These are phyloP conservation scores for Ichneumoninae sp. DNA, from an alignment of 2,888 invertebrate genomes.

Conservation along the genomic window DNA sequence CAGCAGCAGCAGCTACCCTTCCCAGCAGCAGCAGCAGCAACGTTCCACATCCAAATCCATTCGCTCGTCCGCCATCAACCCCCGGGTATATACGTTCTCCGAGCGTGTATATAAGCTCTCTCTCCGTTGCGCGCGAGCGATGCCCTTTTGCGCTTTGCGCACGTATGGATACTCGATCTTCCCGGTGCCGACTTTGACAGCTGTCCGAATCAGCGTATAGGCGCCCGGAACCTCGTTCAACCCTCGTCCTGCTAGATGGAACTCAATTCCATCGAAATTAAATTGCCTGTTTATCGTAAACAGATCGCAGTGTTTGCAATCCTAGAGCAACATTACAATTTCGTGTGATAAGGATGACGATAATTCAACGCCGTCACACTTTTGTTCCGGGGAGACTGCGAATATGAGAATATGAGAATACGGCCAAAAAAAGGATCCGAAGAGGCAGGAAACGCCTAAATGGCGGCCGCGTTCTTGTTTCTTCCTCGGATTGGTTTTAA, in stretches of 20 bases:
- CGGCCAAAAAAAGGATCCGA: conserved; percentile 27
- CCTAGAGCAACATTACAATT: background rate
- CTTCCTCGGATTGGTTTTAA: conserved; percentile 79
- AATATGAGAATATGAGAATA: background rate
- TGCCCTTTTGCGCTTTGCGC: conserved; percentile 78
- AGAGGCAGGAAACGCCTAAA: conserved; percentile 74
- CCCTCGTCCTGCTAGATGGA: conserved; percentile 45
- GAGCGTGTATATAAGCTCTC: conserved; percentile 43
- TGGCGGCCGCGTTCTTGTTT: conserved; percentile 77
- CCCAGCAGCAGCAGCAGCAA: conserved; percentile 60
- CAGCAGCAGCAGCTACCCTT: conserved; percentile 57
- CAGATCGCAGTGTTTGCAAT: background rate
- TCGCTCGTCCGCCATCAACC: conserved; percentile 75
- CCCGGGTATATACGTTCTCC: conserved; percentile 62
- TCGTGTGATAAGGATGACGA: background rate
- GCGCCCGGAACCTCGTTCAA: conserved; percentile 43
- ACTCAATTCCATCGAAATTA: conserved; percentile 40
- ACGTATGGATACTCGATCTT: conserved; percentile 80
- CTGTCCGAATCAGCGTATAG: conserved; percentile 77
- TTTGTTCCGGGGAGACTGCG: background rate
- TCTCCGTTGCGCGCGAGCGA: conserved; percentile 60
- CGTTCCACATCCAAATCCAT: conserved; percentile 80
- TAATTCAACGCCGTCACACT: background rate
- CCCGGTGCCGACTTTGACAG: conserved; percentile 79
- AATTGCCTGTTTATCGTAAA: conserved; percentile 24